Evolutionary conservation across 2,888 invertebrate genomes (phyloP), one percentile per base, ranked within the genome.

Genomic region (Drosophila greeni): DNA sequence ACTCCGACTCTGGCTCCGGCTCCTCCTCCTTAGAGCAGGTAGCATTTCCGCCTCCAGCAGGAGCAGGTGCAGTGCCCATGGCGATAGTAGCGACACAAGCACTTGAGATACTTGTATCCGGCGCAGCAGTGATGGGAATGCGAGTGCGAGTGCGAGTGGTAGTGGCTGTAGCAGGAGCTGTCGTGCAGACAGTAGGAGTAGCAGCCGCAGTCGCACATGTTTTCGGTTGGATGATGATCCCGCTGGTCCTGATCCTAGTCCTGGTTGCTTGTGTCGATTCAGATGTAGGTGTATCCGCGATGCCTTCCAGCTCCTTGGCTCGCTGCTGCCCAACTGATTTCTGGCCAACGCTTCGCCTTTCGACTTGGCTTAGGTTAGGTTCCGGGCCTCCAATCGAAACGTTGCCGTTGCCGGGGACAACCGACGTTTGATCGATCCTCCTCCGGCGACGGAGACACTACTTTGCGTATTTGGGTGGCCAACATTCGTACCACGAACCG

Each of bases 401-500:
- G 7, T 18, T 9, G 18, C 3, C 18, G 75, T 81, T 68, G 67
- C 65, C 66, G 40, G 14, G 48, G 65, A 52, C 65, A 57, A 68
- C 64, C 20, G 26, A 34, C 60, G 82, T 82, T 82, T 82, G 76
- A 76, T 82, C 81, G 70, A 82, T 82, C 67, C 62, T 47, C 45
- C 42, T 42, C 40, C 8, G 8, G 7, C 29, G 18, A 14, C 24
- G 43, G 43, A 53, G 53, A 59, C 70, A 64, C 68, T 69, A 62
- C 70, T 84, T 82, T 82, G 82, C 81, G 84, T 84, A 82, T 84
- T 79, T 82, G 75, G 81, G 78, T 77, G 78, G 68, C 72, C 69
- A 70, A 77, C 67, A 72, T 70, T 74, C 75, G 82, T 84, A 82
- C 76, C 83, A 82, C 75, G 81, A 76, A 74, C 82, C 78, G 73